A percentile compares a stretch with the other conserved stretches of the same genome.
Conservation (phyloP, 2,797 vertebrate species). For the Heliangelus exortis region DNA sequence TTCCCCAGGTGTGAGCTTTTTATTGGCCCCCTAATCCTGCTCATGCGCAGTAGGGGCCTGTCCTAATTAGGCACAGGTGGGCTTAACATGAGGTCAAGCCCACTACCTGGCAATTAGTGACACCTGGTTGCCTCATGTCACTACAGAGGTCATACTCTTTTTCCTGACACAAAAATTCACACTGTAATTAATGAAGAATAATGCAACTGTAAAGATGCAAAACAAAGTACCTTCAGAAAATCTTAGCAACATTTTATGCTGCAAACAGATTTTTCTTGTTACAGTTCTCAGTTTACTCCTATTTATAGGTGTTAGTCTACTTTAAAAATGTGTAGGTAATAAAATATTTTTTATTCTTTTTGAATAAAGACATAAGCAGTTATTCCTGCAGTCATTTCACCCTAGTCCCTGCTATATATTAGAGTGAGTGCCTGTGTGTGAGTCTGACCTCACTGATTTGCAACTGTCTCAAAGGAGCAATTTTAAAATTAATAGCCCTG, state of each 20-base stretch:
- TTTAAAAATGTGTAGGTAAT: neutral
- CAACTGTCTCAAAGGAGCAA: too few species aligned
- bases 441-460: too few species aligned
- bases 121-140: too few species aligned
- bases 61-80: too few species aligned
- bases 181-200: neutral
- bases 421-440: neutral
- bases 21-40: too few species aligned
- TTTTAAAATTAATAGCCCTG: too few species aligned
- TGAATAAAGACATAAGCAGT: neutral
- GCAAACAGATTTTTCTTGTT: neutral
- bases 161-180: neutral
- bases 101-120: too few species aligned
- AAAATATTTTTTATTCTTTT: neutral
- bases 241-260: neutral
- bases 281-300: accelerated
- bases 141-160: neutral
- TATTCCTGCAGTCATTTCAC: neutral
- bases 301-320: neutral
- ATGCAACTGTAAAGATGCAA: neutral
- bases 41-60: too few species aligned
- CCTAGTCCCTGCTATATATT: neutral
- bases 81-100: too few species aligned
- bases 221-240: neutral
- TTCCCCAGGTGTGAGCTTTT: too few species aligned